Evolutionary conservation across 1,140 invertebrate species (phyloP), one percentile per base, ranked within the genome.

Genomic region (Drosophila sproati): DNA sequence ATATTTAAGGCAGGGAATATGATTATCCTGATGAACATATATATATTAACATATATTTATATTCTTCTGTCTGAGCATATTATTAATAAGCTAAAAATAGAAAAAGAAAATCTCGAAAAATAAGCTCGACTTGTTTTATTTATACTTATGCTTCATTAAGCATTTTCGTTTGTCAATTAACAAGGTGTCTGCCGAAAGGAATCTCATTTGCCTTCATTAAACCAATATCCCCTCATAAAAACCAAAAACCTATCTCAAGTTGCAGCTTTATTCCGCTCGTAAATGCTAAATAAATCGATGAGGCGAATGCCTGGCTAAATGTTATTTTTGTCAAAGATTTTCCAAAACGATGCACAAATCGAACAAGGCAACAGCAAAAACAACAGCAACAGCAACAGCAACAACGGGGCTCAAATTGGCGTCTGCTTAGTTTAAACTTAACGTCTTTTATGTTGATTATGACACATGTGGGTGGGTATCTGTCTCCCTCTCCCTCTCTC

Each of bases 391-490:
- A 54, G 5, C 43, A 56, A 2, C 12, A 54, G 31, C 34, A 47
- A 48, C 31, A 32, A 29, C 12, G 45, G 34, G 50, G 67, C 59
- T 32, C 52, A 71, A 82, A 71, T 62, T 67, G 66, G 48, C 73
- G 80, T 88, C 83, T 87, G 85, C 76, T 88, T 80, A 77, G 85
- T 83, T 88, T 88, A 88, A 88, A 78, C 69, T 88, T 73, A 69
- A 89, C 80, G 85, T 88, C 83, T 80, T 75, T 83, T 80, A 78
- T 82, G 73, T 63, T 89, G 85, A 88, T 88, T 88, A 88, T 88
- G 85, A 83, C 85, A 82, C 85, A 88, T 78, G 74, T 63, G 31
- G 41, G 56, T 66, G 56, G 60, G 56, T 47, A 56, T 52, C 34
- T 6, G 4, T 10, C 47, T 55, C 31, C 2, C 20, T 34, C 10